Evolutionary conservation across 2,797 vertebrate species (phyloP).

Genomic region (Arctocebus calabarensis): DNA sequence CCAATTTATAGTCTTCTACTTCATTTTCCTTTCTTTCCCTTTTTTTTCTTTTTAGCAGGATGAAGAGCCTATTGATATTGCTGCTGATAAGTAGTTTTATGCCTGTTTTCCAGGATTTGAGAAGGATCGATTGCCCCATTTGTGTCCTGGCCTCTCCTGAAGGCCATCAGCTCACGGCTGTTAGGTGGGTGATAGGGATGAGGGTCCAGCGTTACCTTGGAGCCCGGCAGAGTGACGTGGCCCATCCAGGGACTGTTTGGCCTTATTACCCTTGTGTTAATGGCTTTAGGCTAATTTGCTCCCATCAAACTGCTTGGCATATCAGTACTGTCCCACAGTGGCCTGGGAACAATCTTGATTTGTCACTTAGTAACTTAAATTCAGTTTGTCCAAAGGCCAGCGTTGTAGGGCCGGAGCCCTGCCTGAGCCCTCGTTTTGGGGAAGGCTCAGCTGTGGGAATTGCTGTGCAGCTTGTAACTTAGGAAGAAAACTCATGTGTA

Average conservation of each 20-base stretch:
- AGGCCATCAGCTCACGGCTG: background rate
- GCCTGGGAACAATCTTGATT: background rate
- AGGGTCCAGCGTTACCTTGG: background rate
- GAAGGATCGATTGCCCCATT: background rate
- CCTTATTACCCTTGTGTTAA: background rate
- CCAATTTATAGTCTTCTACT: background rate
- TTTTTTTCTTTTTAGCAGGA: background rate
- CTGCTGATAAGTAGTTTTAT: background rate
- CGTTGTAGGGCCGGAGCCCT: background rate
- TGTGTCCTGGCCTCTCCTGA: background rate
- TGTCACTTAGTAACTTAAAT: background rate
- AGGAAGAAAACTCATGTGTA: fast-evolving
- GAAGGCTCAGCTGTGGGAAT: background rate
- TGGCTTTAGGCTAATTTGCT: slow-evolving; percentile 7
- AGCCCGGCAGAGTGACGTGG: background rate
- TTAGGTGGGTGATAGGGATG: background rate
- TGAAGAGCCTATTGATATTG: background rate
- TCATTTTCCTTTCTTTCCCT: background rate
- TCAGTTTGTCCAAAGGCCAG: background rate
- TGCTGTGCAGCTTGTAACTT: fast-evolving
- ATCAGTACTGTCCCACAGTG: background rate
- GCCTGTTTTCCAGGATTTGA: background rate
- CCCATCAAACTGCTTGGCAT: background rate
- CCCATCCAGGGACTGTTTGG: background rate
- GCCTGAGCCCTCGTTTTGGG: background rate